Conservation (phyloP, 2,113 vertebrate species). For the Coryphaenoides rupestris region DNA sequence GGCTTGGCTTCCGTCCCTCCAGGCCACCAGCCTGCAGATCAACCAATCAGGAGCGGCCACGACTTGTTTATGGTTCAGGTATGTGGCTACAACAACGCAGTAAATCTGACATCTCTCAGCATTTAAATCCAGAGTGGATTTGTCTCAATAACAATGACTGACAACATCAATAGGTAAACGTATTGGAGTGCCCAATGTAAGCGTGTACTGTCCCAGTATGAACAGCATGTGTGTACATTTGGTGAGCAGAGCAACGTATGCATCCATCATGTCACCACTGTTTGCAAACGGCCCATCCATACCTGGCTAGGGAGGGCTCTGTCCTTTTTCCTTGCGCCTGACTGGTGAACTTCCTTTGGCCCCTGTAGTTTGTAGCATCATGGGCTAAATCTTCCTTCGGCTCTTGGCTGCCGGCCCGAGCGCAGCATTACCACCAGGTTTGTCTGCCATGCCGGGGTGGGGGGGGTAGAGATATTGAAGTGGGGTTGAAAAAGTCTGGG, state of each 20-base stretch:
- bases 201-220: too few relatives aligned
- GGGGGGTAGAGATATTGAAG: neutral
- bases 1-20: slow-evolving; percentile 25
- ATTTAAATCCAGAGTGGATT: too few relatives aligned
- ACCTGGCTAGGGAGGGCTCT: slow-evolving; percentile 46
- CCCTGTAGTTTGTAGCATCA: slow-evolving; percentile 64
- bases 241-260: too few relatives aligned
- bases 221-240: too few relatives aligned
- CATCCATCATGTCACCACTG: neutral
- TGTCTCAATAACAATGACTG: too few relatives aligned
- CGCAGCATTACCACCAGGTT: slow-evolving; percentile 57
- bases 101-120: too few relatives aligned
- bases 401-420: slow-evolving; percentile 72
- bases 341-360: slow-evolving; percentile 48
- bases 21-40: slow-evolving; percentile 19
- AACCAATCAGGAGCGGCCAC: neutral
- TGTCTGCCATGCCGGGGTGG: slow-evolving; percentile 53
- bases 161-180: too few relatives aligned
- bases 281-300: neutral
- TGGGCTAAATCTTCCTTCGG: slow-evolving; percentile 72
- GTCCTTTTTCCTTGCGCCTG: slow-evolving; percentile 58
- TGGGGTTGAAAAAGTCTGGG: slow-evolving; percentile 14
- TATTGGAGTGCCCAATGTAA: too few relatives aligned
- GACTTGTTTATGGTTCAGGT: too few relatives aligned
- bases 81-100: too few relatives aligned